Evolutionary conservation across 2,797 vertebrate species (phyloP).

Genomic region (Lithobates sylvaticus): DNA sequence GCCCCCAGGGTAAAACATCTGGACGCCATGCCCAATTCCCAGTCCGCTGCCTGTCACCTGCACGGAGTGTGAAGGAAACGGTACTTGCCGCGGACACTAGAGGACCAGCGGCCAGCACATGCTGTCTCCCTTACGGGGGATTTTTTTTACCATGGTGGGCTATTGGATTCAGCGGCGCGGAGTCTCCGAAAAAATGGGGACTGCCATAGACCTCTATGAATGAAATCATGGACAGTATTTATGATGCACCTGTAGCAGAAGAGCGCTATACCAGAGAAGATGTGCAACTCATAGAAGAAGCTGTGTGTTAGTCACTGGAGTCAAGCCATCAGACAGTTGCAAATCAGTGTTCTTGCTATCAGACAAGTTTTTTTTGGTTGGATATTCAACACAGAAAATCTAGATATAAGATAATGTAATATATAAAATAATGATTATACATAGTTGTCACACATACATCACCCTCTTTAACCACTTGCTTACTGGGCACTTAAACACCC

Average conservation of each 20-base stretch:
- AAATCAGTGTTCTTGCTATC: too few relatives aligned
- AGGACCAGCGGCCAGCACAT: background rate
- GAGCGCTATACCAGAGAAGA: too few relatives aligned
- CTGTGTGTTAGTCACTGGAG: too few relatives aligned
- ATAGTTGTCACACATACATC: too few relatives aligned
- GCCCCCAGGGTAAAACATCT: slow-evolving; percentile 37
- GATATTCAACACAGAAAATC: too few relatives aligned
- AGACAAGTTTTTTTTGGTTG: too few relatives aligned
- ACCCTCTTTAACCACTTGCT: too few relatives aligned
- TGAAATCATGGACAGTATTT: background rate
- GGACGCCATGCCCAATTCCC: background rate
- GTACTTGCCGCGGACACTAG: background rate
- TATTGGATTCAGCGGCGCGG: background rate
- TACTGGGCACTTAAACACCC: too few relatives aligned
- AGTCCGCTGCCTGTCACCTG: background rate
- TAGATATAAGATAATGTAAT: too few relatives aligned
- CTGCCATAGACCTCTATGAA: background rate
- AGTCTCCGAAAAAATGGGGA: background rate
- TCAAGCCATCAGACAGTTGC: too few relatives aligned
- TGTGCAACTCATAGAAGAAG: too few relatives aligned
- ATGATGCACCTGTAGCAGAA: background rate
- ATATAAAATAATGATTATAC: too few relatives aligned
- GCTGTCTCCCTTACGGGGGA: background rate
- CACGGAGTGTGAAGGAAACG: background rate
- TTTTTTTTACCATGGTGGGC: background rate